phyloP scores from a whole-genome alignment of 1,140 invertebrate species.

The Brachionus asplanchnoidis region DNA sequence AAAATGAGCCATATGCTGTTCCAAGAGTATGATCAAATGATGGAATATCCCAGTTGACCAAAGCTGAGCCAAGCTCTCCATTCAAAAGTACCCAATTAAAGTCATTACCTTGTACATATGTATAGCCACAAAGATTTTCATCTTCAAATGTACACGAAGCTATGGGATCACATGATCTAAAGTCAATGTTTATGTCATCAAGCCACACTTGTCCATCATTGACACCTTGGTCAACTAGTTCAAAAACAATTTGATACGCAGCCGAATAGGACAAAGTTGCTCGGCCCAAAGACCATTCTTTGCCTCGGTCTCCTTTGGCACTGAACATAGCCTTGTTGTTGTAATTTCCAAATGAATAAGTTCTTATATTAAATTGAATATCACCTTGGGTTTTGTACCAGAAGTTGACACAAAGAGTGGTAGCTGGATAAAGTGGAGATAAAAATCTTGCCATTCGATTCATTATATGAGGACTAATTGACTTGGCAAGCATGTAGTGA shows the following conservation, averaged over 20 bases:
- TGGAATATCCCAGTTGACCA: slow-evolving; percentile 43
- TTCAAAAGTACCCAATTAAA: slow-evolving; percentile 38
- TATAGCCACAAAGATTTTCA: neutral
- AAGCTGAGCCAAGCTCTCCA: neutral
- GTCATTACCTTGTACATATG: neutral
- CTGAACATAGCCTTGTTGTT: neutral
- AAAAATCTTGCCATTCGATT: neutral
- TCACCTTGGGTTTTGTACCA: slow-evolving; percentile 14
- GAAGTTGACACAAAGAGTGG: neutral
- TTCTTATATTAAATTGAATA: slow-evolving; percentile 19
- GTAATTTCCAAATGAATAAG: slow-evolving; percentile 32
- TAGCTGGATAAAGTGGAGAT: neutral
- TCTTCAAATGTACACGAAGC: slow-evolving; percentile 37
- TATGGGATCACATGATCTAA: neutral
- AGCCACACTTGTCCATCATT: neutral
- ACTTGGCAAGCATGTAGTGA: slow-evolving; percentile 16
- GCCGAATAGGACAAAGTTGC: neutral
- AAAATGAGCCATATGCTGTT: neutral
- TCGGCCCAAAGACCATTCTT: slow-evolving; percentile 12
- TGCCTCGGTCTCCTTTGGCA: neutral
- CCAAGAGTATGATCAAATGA: slow-evolving; percentile 43
- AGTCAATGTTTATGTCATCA: slow-evolving; percentile 11
- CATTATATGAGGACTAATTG: neutral
- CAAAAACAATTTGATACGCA: slow-evolving; percentile 38
- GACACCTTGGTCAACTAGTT: neutral